phyloP scores from a whole-genome alignment of 2,888 invertebrate species.

The Tiphia femorata region DNA sequence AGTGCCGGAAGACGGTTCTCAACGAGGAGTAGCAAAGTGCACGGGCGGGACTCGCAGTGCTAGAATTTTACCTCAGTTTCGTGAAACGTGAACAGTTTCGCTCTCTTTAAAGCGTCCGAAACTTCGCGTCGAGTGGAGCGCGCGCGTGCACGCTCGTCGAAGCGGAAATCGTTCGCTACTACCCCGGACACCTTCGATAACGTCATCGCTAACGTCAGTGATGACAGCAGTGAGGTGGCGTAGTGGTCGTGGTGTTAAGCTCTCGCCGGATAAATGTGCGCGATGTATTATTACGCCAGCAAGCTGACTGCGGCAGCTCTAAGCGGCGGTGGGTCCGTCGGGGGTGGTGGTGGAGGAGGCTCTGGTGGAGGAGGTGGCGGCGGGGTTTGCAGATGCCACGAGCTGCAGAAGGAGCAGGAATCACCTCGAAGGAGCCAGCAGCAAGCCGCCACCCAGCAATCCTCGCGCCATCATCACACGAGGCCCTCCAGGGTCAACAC shows the following conservation, averaged over 20 bases:
- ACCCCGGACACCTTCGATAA: no score
- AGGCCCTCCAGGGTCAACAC: conserved; percentile 30
- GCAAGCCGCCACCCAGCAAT: conserved; percentile 39
- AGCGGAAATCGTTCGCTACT: no score
- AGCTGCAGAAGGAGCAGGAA: conserved; percentile 40
- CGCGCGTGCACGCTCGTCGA: no score
- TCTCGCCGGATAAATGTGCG: conserved; percentile 69
- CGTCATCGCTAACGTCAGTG: conserved; percentile 60
- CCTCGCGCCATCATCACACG: conserved; percentile 33
- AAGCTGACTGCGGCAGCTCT: conserved; percentile 76
- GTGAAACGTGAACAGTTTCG: no score
- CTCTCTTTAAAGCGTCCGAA: no score
- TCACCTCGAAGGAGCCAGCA: conserved; percentile 38
- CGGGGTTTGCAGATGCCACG: conserved; percentile 67
- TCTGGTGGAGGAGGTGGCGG: conserved; percentile 65
- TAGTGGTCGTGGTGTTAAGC: conserved; percentile 65
- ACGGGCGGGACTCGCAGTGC: no score
- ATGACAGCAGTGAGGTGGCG: conserved; percentile 67
- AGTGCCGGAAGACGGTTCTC: no score
- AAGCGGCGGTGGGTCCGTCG: conserved; percentile 73
- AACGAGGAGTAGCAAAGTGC: no score
- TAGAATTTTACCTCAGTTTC: no score
- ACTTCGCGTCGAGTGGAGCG: no score
- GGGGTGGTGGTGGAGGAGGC: conserved; percentile 68
- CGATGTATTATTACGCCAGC: conserved; percentile 81